A percentile compares a stretch with the other conserved stretches of the same genome.
phyloP scores from a whole-genome alignment of 2,113 vertebrate species.

The Passer montanus region DNA sequence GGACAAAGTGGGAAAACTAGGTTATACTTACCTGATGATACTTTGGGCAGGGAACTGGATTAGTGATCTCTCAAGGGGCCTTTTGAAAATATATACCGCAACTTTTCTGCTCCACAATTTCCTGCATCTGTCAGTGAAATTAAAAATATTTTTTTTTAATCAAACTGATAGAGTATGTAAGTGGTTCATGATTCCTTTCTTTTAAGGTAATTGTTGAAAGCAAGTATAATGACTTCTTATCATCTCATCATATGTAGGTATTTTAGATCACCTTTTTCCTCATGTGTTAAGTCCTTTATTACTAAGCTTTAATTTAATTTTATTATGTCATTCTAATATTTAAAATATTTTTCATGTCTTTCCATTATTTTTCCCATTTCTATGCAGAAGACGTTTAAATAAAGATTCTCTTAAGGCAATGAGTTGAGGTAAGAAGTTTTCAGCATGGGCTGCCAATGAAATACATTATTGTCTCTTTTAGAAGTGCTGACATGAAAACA shows the following conservation, averaged over 20 bases:
- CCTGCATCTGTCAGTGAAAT: not conserved
- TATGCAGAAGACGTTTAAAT: not conserved
- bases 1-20: not conserved
- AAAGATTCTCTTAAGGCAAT: not conserved
- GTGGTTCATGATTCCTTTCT: not conserved
- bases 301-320: not conserved
- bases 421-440: not conserved
- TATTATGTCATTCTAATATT: not conserved
- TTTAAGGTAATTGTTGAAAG: not conserved
- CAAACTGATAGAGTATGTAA: not conserved
- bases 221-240: not conserved
- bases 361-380: not conserved
- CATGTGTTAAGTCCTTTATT: not conserved
- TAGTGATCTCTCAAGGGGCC: not conserved
- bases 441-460: not conserved
- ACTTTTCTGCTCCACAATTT: not conserved
- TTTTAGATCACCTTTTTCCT: not conserved
- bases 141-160: not conserved
- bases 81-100: not conserved
- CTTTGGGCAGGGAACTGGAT: not conserved
- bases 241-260: not conserved
- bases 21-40: not conserved
- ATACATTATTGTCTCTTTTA: not conserved
- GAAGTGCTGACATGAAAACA: not conserved
- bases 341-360: not conserved